These are phyloP conservation scores for Gila orcuttii DNA, from an alignment of 2,113 vertebrate genomes.

Conservation along the genomic window DNA sequence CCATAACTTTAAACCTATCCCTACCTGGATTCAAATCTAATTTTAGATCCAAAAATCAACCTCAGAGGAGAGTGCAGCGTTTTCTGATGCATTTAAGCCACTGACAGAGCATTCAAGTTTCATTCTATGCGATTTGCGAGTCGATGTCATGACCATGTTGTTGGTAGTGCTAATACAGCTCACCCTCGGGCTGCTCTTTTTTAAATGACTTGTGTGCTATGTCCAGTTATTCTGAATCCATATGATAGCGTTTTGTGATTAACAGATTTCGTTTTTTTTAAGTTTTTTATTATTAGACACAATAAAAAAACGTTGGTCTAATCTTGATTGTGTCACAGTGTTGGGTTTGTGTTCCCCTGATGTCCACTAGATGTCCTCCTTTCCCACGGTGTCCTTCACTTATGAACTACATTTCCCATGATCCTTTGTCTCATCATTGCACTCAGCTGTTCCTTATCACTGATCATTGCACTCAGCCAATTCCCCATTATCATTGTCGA, in stretches of 20 bases:
- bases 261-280: background rate
- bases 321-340: too few relatives aligned
- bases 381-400: too few relatives aligned
- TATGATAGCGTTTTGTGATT: background rate
- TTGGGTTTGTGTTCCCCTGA: too few relatives aligned
- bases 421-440: too few relatives aligned
- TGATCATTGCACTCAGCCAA: too few relatives aligned
- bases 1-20: background rate
- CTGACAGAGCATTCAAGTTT: background rate
- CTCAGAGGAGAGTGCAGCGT: conserved; percentile 1
- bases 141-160: background rate
- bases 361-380: too few relatives aligned
- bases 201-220: background rate
- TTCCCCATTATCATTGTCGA: too few relatives aligned
- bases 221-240: background rate
- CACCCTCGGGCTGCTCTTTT: conserved; percentile 9
- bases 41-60: background rate
- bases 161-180: background rate
- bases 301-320: too few relatives aligned
- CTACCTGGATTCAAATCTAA: background rate
- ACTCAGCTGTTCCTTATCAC: too few relatives aligned
- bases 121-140: conserved; percentile 18
- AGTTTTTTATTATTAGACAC: too few relatives aligned
- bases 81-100: conserved; percentile 24
- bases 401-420: too few relatives aligned